phyloP scores from a whole-genome alignment of 2,888 invertebrate genomes.

The Drosophila borborema region DNA sequence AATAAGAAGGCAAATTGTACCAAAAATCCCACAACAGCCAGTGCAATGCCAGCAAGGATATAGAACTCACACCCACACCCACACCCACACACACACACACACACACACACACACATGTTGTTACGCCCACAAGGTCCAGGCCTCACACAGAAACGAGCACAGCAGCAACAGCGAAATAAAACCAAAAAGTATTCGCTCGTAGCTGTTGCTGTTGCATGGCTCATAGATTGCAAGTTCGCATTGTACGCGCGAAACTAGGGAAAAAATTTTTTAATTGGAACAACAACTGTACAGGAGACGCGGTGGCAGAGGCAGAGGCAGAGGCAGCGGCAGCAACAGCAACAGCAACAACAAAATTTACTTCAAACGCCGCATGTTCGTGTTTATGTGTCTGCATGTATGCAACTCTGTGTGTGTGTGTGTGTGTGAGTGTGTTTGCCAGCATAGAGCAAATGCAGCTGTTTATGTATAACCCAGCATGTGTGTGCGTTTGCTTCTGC shows the following conservation, averaged over 20 bases:
- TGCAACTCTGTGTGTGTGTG: slow-evolving; percentile 2
- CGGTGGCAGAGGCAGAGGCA: slow-evolving; percentile 38
- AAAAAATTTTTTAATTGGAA: slow-evolving; percentile 82
- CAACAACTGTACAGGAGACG: slow-evolving; percentile 81
- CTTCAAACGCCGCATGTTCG: slow-evolving; percentile 66
- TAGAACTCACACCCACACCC: slow-evolving; percentile 56
- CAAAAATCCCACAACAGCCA: slow-evolving; percentile 71
- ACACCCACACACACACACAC: slow-evolving; percentile 46
- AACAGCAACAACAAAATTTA: slow-evolving; percentile 49
- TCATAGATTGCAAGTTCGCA: slow-evolving; percentile 75
- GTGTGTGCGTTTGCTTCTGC: too few species aligned
- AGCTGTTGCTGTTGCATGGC: slow-evolving; percentile 46
- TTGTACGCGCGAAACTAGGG: slow-evolving; percentile 82
- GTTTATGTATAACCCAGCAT: slow-evolving; percentile 22
- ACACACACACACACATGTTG: slow-evolving; percentile 44
- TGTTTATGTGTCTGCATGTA: slow-evolving; percentile 41
- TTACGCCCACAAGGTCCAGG: slow-evolving; percentile 74
- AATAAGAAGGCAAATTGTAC: slow-evolving; percentile 75
- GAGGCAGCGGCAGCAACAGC: slow-evolving; percentile 4
- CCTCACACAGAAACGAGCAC: slow-evolving; percentile 68
- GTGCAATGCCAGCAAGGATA: slow-evolving; percentile 71
- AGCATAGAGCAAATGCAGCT: slow-evolving; percentile 64
- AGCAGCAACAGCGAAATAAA: slow-evolving; percentile 60
- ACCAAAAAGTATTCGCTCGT: slow-evolving; percentile 63
- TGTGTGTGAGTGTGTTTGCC: slow-evolving; percentile 15